Base-by-base conservation (phyloP, 2,113 vertebrate species). In the Anarrhichthys ocellatus region DNA sequence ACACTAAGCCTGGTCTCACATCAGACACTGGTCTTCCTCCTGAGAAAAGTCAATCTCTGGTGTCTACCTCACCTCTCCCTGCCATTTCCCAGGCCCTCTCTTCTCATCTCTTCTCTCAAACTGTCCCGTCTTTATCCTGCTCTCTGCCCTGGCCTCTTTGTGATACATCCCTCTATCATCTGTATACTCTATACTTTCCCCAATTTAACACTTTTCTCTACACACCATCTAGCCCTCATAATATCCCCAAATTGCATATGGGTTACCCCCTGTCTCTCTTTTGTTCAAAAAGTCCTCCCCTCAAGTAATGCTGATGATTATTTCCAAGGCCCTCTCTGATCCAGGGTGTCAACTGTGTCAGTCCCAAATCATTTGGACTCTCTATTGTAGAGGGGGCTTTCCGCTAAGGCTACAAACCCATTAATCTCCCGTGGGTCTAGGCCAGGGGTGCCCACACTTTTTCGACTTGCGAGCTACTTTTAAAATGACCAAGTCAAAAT, bases 81-180 rank as follows among this genome's bases (percentile, higher is more conserved):
- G 65, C 78, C 87, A 83, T 90, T 92, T 93, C 90, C 89, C 88
- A 92, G 90, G 92, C 73, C 90, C 89, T 86, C 18, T 86, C 65
- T 44, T 87, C 71, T 88, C 76, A 89, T 85, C 83, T 72, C 48
- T 68, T 76, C 54, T 64, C 52, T 81, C 50, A 40, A 65, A 69
- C 74, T 72, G 80, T 83, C 84, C 65, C 58, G 63, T 73, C 63
- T 82, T 86, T 87, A 91, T 92, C 81, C 87, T 24, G n/a, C 56
- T 83, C 24, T 50, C 62, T 82, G 15, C n/a, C 29, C 62, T 58
- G 46, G 52, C 59, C 69, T 88, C 56, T 79, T 83, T 84, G 68
- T 85, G 61, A 79, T 66, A 74, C 72, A 69, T 80, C 79, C 70
- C 74, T 86, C 75, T 76, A 87, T 86, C 69, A 85, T 85, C 76